Evolutionary conservation across 2,113 vertebrate species (phyloP), one percentile per base, ranked within the genome.

Genomic region (Pelodiscus sinensis): DNA sequence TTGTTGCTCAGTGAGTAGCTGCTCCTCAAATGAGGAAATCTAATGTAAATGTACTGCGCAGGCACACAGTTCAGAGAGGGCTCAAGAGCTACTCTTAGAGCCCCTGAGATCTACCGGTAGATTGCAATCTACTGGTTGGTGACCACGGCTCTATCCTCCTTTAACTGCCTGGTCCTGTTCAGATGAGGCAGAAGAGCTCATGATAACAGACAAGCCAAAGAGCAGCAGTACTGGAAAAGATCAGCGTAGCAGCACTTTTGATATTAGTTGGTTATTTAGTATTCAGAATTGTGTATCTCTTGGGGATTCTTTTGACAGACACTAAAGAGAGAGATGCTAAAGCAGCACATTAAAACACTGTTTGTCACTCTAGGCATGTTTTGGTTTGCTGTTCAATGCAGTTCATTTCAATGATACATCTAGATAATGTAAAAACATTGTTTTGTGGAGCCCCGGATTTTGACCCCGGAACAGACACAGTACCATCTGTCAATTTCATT

Each of bases 371-470:
- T 79, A 90, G 62, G 52, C 78, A 75, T 91, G 51, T 84, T 90
- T 94, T 83, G 19, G 84, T 80, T 91, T n/a, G 65, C 89, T 96
- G 51, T 89, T 92, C 93, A 75, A 92, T 73, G 94, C 62, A 38
- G 11, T 85, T 89, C 29, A 87, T 92, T 94, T 88, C 8, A 96
- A 83, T 24, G 18, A 75, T 84, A 68, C 31, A 92, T 56, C 50
- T 80, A 87, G 52, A 95, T 94, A 88, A 56, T 55, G 90, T 93
- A n/a, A 91, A 88, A 94, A 2, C 1, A 15, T 86, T 91, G 1
- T 85, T 95, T 89, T 80, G 5, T 55, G 62, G 60, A 95, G 60
- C 2, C 35, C 85, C 24, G 31, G 1, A 80, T 91, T 96, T 82
- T 90, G 75, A 94, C 44, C 31, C 78, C 50, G 58, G 84, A 95